Evolutionary conservation across 2,888 invertebrate species (phyloP).

Genomic region (Didymodactylos carnosus): DNA sequence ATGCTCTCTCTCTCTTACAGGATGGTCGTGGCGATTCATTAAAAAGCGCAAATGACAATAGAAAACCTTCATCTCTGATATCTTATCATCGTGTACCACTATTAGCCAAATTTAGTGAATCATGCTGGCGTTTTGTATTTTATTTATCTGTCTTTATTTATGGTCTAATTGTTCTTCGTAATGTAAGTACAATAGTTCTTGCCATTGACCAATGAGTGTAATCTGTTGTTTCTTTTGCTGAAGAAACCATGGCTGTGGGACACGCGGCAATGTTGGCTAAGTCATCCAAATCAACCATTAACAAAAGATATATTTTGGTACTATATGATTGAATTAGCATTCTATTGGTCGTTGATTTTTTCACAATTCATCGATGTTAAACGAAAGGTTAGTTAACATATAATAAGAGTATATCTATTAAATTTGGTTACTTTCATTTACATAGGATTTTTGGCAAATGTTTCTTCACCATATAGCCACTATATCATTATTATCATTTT

Average conservation of each 20-base stretch:
- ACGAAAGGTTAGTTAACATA: constrained; percentile 40
- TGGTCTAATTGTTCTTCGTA: neutral
- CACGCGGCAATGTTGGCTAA: constrained; percentile 62
- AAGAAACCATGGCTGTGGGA: constrained; percentile 76
- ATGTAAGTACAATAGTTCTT: neutral
- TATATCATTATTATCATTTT: constrained; percentile 56
- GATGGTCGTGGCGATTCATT: too few species aligned
- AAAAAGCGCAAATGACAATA: too few species aligned
- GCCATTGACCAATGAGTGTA: neutral
- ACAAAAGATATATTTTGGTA: constrained; percentile 77
- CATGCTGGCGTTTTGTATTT: constrained; percentile 9
- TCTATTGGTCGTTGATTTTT: constrained; percentile 71
- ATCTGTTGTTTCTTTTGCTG: neutral
- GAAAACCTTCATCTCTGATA: too few species aligned
- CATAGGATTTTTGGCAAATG: constrained; percentile 92
- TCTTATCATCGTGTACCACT: too few species aligned
- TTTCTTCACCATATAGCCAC: constrained; percentile 89
- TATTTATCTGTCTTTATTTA: constrained; percentile 3
- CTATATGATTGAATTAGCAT: constrained; percentile 78
- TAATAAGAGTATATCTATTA: neutral
- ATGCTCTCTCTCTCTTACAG: too few species aligned
- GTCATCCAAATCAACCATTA: constrained; percentile 58
- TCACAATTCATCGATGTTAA: constrained; percentile 49
- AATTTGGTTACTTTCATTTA: constrained; percentile 20
- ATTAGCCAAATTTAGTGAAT: constrained; percentile 10